phyloP scores from a whole-genome alignment of 2,113 vertebrate genomes.

The Strigops habroptila region DNA sequence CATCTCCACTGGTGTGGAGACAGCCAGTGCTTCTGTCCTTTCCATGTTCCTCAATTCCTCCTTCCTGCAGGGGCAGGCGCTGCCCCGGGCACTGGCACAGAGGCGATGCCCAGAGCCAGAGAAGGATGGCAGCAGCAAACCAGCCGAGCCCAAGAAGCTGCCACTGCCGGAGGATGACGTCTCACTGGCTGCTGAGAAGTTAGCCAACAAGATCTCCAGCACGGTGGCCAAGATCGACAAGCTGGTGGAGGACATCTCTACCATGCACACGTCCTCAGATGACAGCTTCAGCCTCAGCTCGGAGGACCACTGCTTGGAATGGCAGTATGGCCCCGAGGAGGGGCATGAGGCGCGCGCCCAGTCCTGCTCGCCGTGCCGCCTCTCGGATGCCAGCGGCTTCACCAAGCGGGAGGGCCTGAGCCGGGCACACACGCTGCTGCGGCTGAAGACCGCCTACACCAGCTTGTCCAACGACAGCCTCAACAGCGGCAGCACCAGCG shows the following conservation, averaged over 20 bases:
- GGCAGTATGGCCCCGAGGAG: constrained; percentile 86
- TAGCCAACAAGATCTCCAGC: constrained; percentile 89
- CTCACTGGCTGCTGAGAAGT: constrained; percentile 81
- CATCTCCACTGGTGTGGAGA: constrained; percentile 80
- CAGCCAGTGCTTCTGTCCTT: constrained; percentile 82
- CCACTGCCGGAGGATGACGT: constrained; percentile 74
- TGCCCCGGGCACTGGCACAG: constrained; percentile 55
- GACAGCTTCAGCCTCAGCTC: constrained; percentile 97
- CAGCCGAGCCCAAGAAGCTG: constrained; percentile 63
- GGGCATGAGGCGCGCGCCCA: constrained; percentile 83
- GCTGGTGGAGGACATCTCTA: constrained; percentile 91
- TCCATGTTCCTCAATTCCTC: constrained; percentile 91
- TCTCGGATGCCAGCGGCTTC: constrained; percentile 78
- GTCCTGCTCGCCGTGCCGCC: constrained; percentile 87
- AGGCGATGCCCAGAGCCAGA: constrained; percentile 80
- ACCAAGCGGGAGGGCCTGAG: constrained; percentile 76
- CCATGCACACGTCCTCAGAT: constrained; percentile 92
- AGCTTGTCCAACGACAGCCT: constrained; percentile 94
- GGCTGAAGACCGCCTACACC: constrained; percentile 83
- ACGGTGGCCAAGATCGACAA: constrained; percentile 93
- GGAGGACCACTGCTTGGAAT: constrained; percentile 89
- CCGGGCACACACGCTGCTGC: constrained; percentile 81
- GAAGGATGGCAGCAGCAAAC: constrained; percentile 66
- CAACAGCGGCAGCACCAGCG: constrained; percentile 91
- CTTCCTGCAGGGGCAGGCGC: constrained; percentile 85